Conservation (phyloP, 1,140 invertebrate species). For the Papilio machaon region DNA sequence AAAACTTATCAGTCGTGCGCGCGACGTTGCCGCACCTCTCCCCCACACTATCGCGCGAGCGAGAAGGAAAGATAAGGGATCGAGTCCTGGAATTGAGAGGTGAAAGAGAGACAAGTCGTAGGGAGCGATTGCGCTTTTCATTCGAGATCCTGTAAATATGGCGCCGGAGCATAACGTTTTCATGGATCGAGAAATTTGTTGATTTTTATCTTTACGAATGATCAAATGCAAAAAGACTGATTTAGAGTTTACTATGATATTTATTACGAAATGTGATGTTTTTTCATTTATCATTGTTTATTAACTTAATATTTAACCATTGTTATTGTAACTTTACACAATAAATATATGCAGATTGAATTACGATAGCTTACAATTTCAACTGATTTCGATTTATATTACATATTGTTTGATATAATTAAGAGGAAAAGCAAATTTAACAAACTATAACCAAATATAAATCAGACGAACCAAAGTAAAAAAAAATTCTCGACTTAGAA, state of each 20-base stretch:
- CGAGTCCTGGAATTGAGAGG: neutral
- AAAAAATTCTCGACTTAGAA: too few species aligned
- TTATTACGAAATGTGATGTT: neutral
- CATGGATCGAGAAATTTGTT: conserved; percentile 9
- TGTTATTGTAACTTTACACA: too few species aligned
- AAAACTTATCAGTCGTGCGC: conserved; percentile 41
- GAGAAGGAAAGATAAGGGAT: conserved; percentile 45
- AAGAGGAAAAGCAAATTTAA: too few species aligned
- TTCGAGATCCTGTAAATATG: conserved; percentile 29
- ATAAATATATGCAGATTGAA: too few species aligned
- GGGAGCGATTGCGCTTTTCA: conserved; percentile 32
- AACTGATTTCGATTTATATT: too few species aligned
- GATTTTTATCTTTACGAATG: conserved; percentile 21
- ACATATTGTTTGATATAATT: too few species aligned
- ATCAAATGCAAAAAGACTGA: neutral
- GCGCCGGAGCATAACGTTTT: conserved; percentile 27
- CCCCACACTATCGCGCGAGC: conserved; percentile 47
- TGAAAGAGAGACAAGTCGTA: neutral
- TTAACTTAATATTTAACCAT: too few species aligned
- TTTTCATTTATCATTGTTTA: too few species aligned
- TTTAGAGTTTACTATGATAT: neutral
- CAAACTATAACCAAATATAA: too few species aligned
- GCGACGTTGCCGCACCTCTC: conserved; percentile 54
- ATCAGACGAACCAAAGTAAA: too few species aligned
- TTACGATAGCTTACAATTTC: too few species aligned